phyloP scores from a whole-genome alignment of 2,113 vertebrate genomes.

The Pseudorasbora parva region DNA sequence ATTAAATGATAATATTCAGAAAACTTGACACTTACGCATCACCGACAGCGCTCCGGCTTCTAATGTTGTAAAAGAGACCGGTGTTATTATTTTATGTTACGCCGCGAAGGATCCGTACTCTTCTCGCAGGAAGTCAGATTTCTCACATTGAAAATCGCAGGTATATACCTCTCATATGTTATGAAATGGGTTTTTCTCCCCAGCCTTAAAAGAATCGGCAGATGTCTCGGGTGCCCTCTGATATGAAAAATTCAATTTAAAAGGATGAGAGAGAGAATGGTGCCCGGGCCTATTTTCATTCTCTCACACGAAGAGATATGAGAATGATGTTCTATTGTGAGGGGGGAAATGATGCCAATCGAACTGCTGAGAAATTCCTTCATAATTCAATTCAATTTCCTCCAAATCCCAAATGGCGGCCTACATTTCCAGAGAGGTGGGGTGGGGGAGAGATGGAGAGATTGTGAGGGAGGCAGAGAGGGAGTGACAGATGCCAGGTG shows the following conservation, averaged over 20 bases:
- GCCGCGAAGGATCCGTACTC: neutral
- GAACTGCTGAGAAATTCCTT: constrained; percentile 79
- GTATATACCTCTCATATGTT: constrained; percentile 48
- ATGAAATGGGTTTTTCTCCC: constrained; percentile 58
- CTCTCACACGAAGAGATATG: constrained; percentile 79
- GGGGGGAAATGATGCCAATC: constrained; percentile 82
- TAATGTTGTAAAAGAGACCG: constrained; percentile 8
- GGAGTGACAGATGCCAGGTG: constrained; percentile 31
- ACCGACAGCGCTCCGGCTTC: neutral
- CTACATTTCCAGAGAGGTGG: constrained; percentile 66
- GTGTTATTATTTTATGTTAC: constrained; percentile 42
- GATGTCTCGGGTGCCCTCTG: constrained; percentile 78
- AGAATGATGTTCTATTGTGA: constrained; percentile 83
- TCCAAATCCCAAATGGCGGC: constrained; percentile 78
- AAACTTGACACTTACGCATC: neutral
- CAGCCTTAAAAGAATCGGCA: constrained; percentile 74
- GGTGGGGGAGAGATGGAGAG: constrained; percentile 22
- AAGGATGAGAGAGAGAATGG: constrained; percentile 82
- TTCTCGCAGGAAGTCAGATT: constrained; percentile 43
- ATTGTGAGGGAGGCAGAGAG: constrained; percentile 28
- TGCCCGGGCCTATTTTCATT: constrained; percentile 79
- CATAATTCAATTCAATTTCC: constrained; percentile 84
- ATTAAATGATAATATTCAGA: constrained; percentile 46
- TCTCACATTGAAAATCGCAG: constrained; percentile 39
- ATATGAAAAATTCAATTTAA: constrained; percentile 87